Base-by-base conservation (phyloP, 2,888 invertebrate genomes). In the Plemyria rubiginata region DNA sequence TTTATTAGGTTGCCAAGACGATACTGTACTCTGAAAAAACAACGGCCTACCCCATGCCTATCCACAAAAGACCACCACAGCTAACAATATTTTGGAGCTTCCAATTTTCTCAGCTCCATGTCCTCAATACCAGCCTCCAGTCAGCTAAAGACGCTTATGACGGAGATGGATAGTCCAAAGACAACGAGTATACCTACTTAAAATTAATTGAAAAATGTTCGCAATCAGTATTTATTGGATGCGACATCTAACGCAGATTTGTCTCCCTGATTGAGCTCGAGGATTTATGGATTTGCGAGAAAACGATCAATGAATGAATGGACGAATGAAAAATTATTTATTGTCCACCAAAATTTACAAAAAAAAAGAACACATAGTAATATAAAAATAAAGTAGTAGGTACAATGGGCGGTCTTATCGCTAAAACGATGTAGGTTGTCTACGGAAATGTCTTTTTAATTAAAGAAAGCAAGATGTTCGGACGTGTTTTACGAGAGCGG, bases 121-220 rank as follows among this genome's bases (percentile, higher is more conserved):
- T 72, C 77, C 60, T 61, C 77, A 73, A 79, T 80, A 76, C 77
- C 32, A 53, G 46, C 29, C 55, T 50, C 38, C 54, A 63, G 50
- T 69, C 71, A 78, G 84, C 84, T 86, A 88, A 86, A 85, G 85
- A 85, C 80, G 80, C 73, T 71, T 84, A 85, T 86, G 89, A 90
- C 87, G 81, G 78, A 83, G 90, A 90, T 88, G 79, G 85, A 90
- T 89, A 87, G 72, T 65, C 62, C 54, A 63, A 59, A 67, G 64
- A 65, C 63, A 60, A 50, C 57, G 52, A n/a, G n/a, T n/a, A n/a
- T n/a, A n/a, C 49, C 28, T 64, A 61, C 68, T 70, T 62, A 51
- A 49, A 74, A 72, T 77, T 76, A 76, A 76, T 77, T 78, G 72
- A 75, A 79, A 75, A 77, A 78, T 76, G 70, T 53, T 54, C 16